A percentile compares a stretch with the other conserved stretches of the same genome.
Evolutionary conservation across 2,888 invertebrate genomes (phyloP).

Genomic region (Hyppa rectilinea): DNA sequence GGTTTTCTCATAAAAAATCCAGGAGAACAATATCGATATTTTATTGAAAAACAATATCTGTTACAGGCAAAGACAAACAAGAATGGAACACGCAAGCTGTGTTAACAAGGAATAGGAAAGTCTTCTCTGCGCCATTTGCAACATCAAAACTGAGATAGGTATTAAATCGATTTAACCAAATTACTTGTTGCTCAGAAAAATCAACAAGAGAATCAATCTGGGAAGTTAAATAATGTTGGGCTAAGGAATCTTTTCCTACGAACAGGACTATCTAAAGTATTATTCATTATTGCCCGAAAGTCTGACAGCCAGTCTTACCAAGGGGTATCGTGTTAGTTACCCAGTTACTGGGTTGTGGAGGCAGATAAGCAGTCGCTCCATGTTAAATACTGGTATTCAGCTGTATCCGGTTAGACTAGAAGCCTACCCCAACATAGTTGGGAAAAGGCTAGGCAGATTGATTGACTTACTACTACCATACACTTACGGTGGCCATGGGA

Average conservation of each 20-base stretch:
- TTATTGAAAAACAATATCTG: not conserved
- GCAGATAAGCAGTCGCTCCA: too few relatives aligned
- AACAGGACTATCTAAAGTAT: not conserved
- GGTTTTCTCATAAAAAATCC: not conserved
- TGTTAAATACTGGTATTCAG: too few relatives aligned
- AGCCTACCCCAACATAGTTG: too few relatives aligned
- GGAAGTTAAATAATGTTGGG: not conserved
- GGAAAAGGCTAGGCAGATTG: too few relatives aligned
- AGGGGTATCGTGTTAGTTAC: too few relatives aligned
- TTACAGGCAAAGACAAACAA: not conserved
- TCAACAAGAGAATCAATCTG: not conserved
- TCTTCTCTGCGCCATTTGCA: not conserved
- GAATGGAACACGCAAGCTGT: not conserved
- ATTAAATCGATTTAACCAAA: too few relatives aligned
- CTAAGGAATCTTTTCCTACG: not conserved
- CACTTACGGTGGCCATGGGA: slow-evolving; percentile 1
- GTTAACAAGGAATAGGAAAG: not conserved
- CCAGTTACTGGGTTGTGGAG: too few relatives aligned
- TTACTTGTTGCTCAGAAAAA: not conserved
- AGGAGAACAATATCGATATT: not conserved
- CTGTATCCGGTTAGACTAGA: too few relatives aligned
- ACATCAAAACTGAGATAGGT: not conserved
- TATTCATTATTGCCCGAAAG: too few relatives aligned
- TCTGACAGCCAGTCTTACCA: too few relatives aligned
- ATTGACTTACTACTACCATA: not conserved